Base-by-base conservation (phyloP, 2,113 vertebrate species). In the Rafetus swinhoei region DNA sequence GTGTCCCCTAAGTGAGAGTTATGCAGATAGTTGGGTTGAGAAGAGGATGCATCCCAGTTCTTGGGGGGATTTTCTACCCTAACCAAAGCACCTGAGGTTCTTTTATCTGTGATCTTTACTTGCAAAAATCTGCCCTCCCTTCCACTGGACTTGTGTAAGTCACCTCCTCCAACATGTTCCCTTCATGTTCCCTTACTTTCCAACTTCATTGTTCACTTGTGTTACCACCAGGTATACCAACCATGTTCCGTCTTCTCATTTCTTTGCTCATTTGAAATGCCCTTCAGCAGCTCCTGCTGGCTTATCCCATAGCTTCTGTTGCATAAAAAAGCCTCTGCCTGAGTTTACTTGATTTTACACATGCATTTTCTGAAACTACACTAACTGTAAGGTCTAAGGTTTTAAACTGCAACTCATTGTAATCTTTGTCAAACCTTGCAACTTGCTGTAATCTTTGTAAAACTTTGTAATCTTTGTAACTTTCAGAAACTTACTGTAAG, bases 121-220 rank as follows among this genome's bases (percentile, higher is more conserved):
- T 76, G 92, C 87, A 96, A 95, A 94, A 95, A 92, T 84, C 60
- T 86, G 45, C 9, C 5, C 91, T 96, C 87, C 92, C 81, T 95
- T 95, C 82, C 94, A 96, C 93, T 95, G 93, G 96, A 95, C 93
- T 56, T 97, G 92, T 93, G 85, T 93, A 84, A 96, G 65, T 94
- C 92, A 95, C 95, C 93, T 97, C 89, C 94, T 92, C 92, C 87
- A 90, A 91, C 93, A 39, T 39, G 39, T 95, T 79, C 82, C 91
- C 87, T 87, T 84, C 65, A 72, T 91, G 91, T 86, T 92, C 83
- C 97, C 94, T 91, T 96, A 96, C 96, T 94, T 96, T 79, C 85
- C 93, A 88, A 93, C 82, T 94, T 93, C 81, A 56, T 84, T 79
- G 52, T 69, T 94, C 94, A 95, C 93, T 90, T 96, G 89, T 93